phyloP scores from a whole-genome alignment of 2,797 vertebrate genomes.

The Morus bassanus region DNA sequence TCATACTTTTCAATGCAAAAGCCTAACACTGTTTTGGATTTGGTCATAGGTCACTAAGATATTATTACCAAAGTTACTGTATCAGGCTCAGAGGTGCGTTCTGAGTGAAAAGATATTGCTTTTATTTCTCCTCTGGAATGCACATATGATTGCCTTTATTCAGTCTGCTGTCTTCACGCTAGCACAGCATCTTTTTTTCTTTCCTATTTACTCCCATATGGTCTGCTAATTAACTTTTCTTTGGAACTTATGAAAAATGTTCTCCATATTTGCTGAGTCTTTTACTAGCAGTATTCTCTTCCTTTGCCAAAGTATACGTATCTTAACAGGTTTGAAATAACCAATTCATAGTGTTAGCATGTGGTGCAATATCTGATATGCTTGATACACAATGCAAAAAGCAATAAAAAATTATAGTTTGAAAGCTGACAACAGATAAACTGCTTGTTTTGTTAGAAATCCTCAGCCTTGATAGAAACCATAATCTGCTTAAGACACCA shows the following conservation, averaged over 20 bases:
- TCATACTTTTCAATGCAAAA: not conserved
- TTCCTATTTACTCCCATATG: conserved; percentile 7
- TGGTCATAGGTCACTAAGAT: not conserved
- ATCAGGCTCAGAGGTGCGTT: not conserved
- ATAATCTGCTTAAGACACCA: not conserved
- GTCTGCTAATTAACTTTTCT: conserved; percentile 39
- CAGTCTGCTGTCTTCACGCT: not conserved
- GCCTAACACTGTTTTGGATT: not conserved
- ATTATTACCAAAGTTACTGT: not conserved
- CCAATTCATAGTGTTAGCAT: not conserved
- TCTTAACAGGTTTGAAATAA: conserved; percentile 13
- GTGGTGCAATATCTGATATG: not conserved
- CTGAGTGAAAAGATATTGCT: not conserved
- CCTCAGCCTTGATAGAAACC: not conserved
- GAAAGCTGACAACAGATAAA: not conserved
- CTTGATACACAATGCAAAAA: not conserved
- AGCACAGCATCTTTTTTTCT: conserved; percentile 2
- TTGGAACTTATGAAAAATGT: not conserved
- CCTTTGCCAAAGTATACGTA: not conserved
- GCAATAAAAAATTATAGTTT: not conserved
- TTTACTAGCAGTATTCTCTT: not conserved
- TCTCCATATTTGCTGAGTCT: not conserved
- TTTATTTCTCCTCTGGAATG: conserved; percentile 15
- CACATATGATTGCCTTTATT: not conserved
- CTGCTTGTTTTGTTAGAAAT: not conserved